Evolutionary conservation across 2,113 vertebrate species (phyloP).

Genomic region (Mungos mungo): DNA sequence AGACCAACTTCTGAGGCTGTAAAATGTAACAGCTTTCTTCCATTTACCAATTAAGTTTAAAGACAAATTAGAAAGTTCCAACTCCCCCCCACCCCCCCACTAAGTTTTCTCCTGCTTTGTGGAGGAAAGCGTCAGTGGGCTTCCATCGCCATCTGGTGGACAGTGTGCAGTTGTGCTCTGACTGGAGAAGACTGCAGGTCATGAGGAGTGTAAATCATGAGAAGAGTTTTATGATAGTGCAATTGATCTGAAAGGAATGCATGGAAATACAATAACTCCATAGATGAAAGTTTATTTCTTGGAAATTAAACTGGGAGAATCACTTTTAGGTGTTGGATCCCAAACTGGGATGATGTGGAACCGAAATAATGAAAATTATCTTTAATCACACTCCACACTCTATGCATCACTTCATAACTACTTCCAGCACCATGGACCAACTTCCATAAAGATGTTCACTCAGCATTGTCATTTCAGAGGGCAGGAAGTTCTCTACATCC

Average conservation of each 20-base stretch:
- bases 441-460: not conserved
- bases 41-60: not conserved
- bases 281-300: not conserved
- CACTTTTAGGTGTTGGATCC: not conserved
- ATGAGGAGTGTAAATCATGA: rapidly evolving
- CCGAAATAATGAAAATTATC: not conserved
- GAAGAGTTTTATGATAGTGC: not conserved
- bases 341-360: not conserved
- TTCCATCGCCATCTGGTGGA: constrained; percentile 57
- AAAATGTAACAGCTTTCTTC: not conserved
- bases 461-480: not conserved
- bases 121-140: not conserved
- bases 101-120: not conserved
- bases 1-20: not conserved
- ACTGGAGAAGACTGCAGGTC: not conserved
- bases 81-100: rapidly evolving
- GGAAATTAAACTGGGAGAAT: not conserved
- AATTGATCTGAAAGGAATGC: not conserved
- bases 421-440: too few species aligned
- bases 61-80: not conserved
- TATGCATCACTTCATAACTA: not conserved
- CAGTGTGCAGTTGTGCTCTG: rapidly evolving
- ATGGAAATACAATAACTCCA: not conserved
- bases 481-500: not conserved
- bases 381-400: not conserved